Evolutionary conservation across 2,797 vertebrate species (phyloP), one percentile per base, ranked within the genome.

Genomic region (Mustela erminea): DNA sequence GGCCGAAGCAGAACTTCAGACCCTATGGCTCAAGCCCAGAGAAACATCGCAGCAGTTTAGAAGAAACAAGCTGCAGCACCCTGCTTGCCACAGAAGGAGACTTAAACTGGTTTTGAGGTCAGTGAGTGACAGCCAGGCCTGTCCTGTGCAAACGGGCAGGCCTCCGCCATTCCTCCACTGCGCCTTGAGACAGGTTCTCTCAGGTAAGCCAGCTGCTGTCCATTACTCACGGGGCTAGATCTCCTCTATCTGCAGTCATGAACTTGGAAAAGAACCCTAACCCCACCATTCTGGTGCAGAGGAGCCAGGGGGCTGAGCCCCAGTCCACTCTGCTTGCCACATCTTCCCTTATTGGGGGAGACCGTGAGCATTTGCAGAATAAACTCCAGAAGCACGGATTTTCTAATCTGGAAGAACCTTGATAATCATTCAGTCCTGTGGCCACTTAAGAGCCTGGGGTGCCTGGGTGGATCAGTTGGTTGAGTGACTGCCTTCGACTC

Each of bases 31-130:
- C 20, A 77, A 68, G 78, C 8, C 21, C 43, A 49, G 52, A 66
- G 21, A 62, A n/a, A n/a, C 62, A 17, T 18, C 32, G 23, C 3
- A 66, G 84, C 7, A 9, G 54, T 1, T 8, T 11, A 52, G 87
- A 64, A 43, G 41, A 49, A 43, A 62, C 32, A 18, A 38, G 46
- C 35, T 80, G 82, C 41, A 8, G 21, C 5, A 49, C 82, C 74
- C 35, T 0, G 1, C 20, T 4, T 8, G 38, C 46, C 58, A 0
- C 1, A 82, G 64, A 6, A 2, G 20, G 64, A 58, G 35, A 2
- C 38, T 11, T 25, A 23, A 23, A 11, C 3, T 35, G 35, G 23
- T 8, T 17, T 15, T 2, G 41, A 68, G 62, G 21, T 54, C 78
- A 5, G 85, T 9, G 41, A 46, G 60, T 4, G 13, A 32, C 11